These are phyloP conservation scores for Drosophila subquinaria DNA, from an alignment of 2,888 invertebrate genomes.

Conservation along the genomic window DNA sequence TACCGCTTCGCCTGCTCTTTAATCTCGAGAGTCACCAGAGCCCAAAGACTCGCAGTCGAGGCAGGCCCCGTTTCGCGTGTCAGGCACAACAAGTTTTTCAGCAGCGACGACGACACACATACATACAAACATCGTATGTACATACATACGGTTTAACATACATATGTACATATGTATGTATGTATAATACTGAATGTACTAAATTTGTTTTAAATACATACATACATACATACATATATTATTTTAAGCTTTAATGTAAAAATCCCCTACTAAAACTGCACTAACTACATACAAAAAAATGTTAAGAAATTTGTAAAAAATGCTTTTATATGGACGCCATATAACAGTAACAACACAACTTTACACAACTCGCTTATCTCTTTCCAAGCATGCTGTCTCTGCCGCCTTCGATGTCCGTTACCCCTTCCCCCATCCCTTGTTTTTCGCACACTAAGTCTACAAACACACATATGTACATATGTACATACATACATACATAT, in stretches of 20 bases:
- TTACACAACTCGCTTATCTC: slow-evolving; percentile 59
- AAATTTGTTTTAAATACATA: not conserved
- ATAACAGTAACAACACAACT: slow-evolving; percentile 52
- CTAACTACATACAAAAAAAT: slow-evolving; percentile 39
- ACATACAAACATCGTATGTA: slow-evolving; percentile 10
- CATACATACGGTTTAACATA: not conserved
- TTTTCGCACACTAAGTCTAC: slow-evolving; percentile 72
- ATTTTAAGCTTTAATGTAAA: slow-evolving; percentile 6
- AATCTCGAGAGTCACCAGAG: slow-evolving; percentile 67
- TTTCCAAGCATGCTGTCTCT: slow-evolving; percentile 34
- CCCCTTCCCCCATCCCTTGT: slow-evolving; percentile 24
- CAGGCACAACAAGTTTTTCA: slow-evolving; percentile 79
- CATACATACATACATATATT: not conserved
- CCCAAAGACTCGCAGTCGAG: slow-evolving; percentile 58
- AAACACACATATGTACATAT: not conserved
- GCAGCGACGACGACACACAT: slow-evolving; percentile 45
- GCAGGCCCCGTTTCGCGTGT: slow-evolving; percentile 72
- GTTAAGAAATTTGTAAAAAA: slow-evolving; percentile 53
- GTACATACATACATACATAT: not conserved
- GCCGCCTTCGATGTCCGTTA: slow-evolving; percentile 12
- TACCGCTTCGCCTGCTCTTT: slow-evolving; percentile 43
- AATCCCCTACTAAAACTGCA: slow-evolving; percentile 19
- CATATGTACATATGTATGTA: no score
- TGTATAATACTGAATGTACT: no score
- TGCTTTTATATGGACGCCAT: slow-evolving; percentile 19